A percentile compares a stretch with the other conserved stretches of the same genome.
Conservation (phyloP, 2,888 invertebrate species). For the Xylota segnis region DNA sequence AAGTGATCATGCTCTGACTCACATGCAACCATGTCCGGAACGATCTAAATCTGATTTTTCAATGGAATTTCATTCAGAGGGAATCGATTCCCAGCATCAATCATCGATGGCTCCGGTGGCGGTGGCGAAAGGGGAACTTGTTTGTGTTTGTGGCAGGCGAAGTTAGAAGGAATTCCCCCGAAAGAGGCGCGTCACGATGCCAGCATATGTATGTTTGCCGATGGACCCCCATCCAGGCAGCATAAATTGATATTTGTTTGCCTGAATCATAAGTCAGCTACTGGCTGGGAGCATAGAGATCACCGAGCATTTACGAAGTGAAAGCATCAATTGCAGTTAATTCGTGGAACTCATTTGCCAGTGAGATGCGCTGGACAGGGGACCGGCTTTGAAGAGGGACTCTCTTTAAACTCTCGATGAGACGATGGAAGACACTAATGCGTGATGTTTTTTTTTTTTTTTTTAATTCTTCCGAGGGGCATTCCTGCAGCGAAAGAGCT, state of each 20-base stretch:
- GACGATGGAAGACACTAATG: constrained; percentile 5
- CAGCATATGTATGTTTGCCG: constrained; percentile 45
- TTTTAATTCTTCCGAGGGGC: background rate
- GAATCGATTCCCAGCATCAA: constrained; percentile 50
- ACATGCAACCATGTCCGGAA: constrained; percentile 50
- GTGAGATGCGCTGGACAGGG: background rate
- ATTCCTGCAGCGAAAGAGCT: background rate
- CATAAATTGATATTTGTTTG: constrained; percentile 52
- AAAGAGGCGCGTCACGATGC: constrained; percentile 36
- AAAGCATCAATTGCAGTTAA: constrained; percentile 65
- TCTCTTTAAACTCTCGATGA: constrained; percentile 10
- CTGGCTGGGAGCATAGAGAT: background rate
- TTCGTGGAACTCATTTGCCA: constrained; percentile 43
- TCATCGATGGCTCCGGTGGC: constrained; percentile 4
- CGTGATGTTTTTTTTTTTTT: constrained; percentile 3
- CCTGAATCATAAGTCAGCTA: constrained; percentile 35
- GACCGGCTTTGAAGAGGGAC: constrained; percentile 6
- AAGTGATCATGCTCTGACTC: constrained; percentile 47
- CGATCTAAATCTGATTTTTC: constrained; percentile 42
- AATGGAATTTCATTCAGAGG: constrained; percentile 39
- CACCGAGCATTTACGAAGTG: constrained; percentile 19
- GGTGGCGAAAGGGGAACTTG: background rate
- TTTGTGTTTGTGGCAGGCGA: background rate
- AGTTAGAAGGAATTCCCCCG: constrained; percentile 19
- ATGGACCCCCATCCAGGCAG: constrained; percentile 48